Conservation (phyloP, 2,888 invertebrate species). For the Brachyopa scutellaris region DNA sequence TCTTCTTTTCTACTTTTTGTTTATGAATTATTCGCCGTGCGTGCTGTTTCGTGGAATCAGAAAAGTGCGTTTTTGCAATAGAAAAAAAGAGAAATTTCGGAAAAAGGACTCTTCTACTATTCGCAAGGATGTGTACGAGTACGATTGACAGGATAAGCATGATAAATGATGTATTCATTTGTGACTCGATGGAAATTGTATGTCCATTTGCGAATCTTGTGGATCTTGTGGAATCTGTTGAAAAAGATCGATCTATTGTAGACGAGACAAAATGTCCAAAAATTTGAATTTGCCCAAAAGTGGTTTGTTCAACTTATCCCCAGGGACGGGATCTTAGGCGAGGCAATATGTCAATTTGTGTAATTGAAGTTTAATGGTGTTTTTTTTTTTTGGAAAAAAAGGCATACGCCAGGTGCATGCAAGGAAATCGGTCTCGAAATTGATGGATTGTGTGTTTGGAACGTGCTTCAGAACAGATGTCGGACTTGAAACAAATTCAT, state of each 20-base stretch:
- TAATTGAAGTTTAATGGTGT: conserved; percentile 62
- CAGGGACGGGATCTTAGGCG: background rate
- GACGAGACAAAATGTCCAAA: conserved; percentile 1
- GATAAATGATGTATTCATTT: conserved; percentile 65
- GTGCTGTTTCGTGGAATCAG: conserved; percentile 54
- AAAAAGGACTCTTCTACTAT: conserved; percentile 23
- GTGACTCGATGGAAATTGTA: background rate
- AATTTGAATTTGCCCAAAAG: background rate
- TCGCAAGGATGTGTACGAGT: conserved; percentile 37
- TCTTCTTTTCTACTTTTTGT: conserved; percentile 15
- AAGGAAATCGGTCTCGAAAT: background rate
- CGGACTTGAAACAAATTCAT: too few relatives aligned
- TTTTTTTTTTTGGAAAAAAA: background rate
- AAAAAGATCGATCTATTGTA: conserved; percentile 18
- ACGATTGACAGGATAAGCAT: conserved; percentile 9
- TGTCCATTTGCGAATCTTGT: too few relatives aligned
- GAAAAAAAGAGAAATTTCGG: conserved; percentile 28
- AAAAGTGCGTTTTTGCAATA: conserved; percentile 34
- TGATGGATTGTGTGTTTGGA: conserved; percentile 27
- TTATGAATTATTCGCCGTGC: conserved; percentile 55
- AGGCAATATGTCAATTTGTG: conserved; percentile 57
- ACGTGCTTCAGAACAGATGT: conserved; percentile 15
- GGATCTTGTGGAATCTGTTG: background rate
- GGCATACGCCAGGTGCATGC: conserved; percentile 26
- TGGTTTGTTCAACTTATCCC: conserved; percentile 39